Percentiles rank a stretch among this genome's conserved stretches.
Conservation (phyloP, 1,140 invertebrate species). For the Rhyzopertha dominica region DNA sequence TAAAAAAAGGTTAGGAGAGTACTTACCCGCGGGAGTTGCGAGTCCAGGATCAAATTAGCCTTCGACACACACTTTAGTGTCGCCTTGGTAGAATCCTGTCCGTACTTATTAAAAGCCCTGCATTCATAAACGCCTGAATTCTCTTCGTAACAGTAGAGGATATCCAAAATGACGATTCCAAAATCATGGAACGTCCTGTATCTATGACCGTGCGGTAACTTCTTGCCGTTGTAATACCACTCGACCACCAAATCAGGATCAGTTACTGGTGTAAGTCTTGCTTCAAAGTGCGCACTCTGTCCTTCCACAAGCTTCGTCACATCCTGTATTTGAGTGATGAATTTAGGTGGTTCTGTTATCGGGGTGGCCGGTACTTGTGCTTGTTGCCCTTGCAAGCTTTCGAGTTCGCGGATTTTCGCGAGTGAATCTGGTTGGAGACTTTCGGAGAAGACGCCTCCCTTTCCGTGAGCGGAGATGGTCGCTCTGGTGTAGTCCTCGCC, state of each 20-base stretch:
- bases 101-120: conserved; percentile 85
- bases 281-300: conserved; percentile 92
- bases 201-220: conserved; percentile 85
- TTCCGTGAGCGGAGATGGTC: conserved; percentile 74
- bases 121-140: conserved; percentile 93
- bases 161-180: conserved; percentile 93
- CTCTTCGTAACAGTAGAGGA: conserved; percentile 94
- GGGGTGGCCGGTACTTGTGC: conserved; percentile 58
- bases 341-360: conserved; percentile 79
- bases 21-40: conserved; percentile 81
- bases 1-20: conserved; percentile 8
- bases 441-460: conserved; percentile 86
- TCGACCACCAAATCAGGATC: conserved; percentile 92
- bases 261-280: conserved; percentile 79
- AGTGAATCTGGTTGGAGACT: conserved; percentile 91
- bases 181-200: conserved; percentile 97
- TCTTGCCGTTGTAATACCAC: conserved; percentile 93
- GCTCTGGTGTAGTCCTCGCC: conserved; percentile 85
- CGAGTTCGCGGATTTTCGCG: conserved; percentile 83
- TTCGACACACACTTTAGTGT: conserved; percentile 83
- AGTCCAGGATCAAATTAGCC: conserved; percentile 88
- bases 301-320: conserved; percentile 82
- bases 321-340: conserved; percentile 80
- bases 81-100: conserved; percentile 82
- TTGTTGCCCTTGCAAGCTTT: conserved; percentile 63